phyloP scores from a whole-genome alignment of 1,140 invertebrate species.

The Pseudomyrmex pallidus region DNA sequence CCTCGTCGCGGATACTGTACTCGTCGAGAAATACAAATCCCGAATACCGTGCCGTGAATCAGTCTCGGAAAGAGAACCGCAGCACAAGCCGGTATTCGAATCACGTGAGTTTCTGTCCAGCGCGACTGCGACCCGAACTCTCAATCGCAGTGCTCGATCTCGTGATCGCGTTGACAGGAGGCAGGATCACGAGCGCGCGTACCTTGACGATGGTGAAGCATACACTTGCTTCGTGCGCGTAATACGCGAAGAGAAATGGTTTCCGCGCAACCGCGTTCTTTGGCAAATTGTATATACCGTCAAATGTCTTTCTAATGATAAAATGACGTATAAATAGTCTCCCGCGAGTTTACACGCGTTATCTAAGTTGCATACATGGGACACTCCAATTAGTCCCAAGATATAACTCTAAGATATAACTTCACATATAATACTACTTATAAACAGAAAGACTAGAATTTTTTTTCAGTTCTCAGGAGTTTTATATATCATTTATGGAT shows the following conservation, averaged over 20 bases:
- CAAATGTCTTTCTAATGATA: neutral
- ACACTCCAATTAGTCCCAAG: neutral
- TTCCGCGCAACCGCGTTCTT: conserved; percentile 18
- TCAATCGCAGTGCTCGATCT: conserved; percentile 47
- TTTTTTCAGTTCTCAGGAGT: too few species aligned
- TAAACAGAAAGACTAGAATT: too few species aligned
- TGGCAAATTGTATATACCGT: neutral
- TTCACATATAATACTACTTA: too few species aligned
- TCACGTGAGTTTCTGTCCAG: conserved; percentile 68
- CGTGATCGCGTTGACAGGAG: conserved; percentile 64
- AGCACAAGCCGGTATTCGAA: conserved; percentile 71
- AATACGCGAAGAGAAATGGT: conserved; percentile 39
- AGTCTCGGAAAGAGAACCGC: conserved; percentile 59
- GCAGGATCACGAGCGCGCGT: conserved; percentile 47
- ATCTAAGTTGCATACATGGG: neutral
- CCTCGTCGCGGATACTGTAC: conserved; percentile 64
- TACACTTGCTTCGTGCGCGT: conserved; percentile 24
- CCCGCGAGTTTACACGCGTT: neutral
- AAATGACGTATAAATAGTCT: neutral
- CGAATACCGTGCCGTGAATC: conserved; percentile 69
- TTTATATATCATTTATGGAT: too few species aligned
- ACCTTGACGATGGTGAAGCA: conserved; percentile 46
- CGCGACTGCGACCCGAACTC: conserved; percentile 48
- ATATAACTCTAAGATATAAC: neutral
- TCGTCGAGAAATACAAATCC: conserved; percentile 71